These are phyloP conservation scores for Mellilla xanthometata DNA, from an alignment of 2,888 invertebrate species.

Conservation along the genomic window DNA sequence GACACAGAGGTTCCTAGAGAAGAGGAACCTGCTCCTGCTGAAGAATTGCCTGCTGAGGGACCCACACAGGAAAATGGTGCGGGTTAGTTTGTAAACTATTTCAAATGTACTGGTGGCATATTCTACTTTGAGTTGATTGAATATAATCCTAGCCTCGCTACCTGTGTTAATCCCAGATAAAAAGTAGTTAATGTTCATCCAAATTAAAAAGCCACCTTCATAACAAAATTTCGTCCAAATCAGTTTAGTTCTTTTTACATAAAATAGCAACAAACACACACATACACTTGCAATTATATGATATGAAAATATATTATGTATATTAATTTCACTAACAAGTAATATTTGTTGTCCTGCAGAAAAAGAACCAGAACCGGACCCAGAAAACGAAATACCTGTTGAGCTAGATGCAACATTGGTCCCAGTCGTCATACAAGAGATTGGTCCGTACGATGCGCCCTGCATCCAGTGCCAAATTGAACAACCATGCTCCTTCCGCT, in stretches of 20 bases:
- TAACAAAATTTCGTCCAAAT: too few relatives aligned
- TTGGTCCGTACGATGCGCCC: conserved; percentile 51
- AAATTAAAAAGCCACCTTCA: too few relatives aligned
- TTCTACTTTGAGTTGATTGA: too few relatives aligned
- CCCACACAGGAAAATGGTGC: conserved; percentile 59
- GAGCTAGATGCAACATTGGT: conserved; percentile 54
- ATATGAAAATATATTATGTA: too few relatives aligned
- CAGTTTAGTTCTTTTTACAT: too few relatives aligned
- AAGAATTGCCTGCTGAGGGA: conserved; percentile 38
- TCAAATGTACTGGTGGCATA: too few relatives aligned
- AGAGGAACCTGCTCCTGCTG: conserved; percentile 32
- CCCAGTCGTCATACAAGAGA: conserved; percentile 66
- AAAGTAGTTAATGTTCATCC: too few relatives aligned
- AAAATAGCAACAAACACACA: too few relatives aligned
- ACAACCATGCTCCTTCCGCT: conserved; percentile 57
- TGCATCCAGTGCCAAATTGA: conserved; percentile 72
- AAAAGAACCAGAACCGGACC: conserved; percentile 68
- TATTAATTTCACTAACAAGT: too few relatives aligned
- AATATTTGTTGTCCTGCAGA: conserved; percentile 46
- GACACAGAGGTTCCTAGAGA: conserved; percentile 38
- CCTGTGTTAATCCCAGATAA: too few relatives aligned
- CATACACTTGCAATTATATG: too few relatives aligned
- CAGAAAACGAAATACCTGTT: conserved; percentile 72
- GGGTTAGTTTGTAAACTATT: conserved; percentile 26
- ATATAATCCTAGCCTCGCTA: too few relatives aligned